A percentile compares a stretch with the other conserved stretches of the same genome.
phyloP scores from a whole-genome alignment of 2,888 invertebrate species.

The Aphrophora alni region DNA sequence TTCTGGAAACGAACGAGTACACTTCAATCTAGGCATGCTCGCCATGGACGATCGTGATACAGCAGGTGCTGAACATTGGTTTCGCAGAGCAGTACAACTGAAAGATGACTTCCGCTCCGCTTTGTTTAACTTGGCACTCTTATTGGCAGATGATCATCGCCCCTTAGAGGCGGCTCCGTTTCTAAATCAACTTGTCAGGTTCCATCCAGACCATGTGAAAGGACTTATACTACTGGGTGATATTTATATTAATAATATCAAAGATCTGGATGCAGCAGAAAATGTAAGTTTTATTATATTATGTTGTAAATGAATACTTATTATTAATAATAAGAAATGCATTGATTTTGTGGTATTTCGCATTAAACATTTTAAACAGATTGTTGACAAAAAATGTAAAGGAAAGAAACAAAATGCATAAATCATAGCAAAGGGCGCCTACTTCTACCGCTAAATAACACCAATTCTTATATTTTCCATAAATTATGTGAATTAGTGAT shows the following conservation, averaged over 20 bases:
- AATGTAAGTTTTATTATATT: slow-evolving; percentile 68
- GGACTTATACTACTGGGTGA: slow-evolving; percentile 93
- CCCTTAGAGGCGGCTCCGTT: slow-evolving; percentile 93
- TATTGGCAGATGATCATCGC: slow-evolving; percentile 85
- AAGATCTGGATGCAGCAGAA: slow-evolving; percentile 93
- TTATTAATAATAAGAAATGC: slow-evolving; percentile 9
- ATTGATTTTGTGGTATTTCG: not conserved
- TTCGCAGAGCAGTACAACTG: slow-evolving; percentile 84
- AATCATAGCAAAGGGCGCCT: no score
- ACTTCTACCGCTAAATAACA: no score
- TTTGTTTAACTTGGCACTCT: slow-evolving; percentile 89
- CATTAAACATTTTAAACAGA: not conserved
- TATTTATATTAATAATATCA: slow-evolving; percentile 94
- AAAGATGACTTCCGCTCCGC: slow-evolving; percentile 93
- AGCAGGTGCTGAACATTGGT: slow-evolving; percentile 89
- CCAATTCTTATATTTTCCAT: no score
- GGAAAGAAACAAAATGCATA: no score
- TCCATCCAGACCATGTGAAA: slow-evolving; percentile 93
- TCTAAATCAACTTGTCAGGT: slow-evolving; percentile 86
- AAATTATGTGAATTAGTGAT: no score
- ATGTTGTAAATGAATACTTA: not conserved
- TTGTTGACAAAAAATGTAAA: no score
- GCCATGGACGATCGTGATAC: slow-evolving; percentile 95
- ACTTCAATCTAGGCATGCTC: slow-evolving; percentile 95
- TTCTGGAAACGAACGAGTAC: slow-evolving; percentile 84